These are phyloP conservation scores for Eilema griseolum DNA, from an alignment of 2,888 invertebrate genomes.

Conservation along the genomic window DNA sequence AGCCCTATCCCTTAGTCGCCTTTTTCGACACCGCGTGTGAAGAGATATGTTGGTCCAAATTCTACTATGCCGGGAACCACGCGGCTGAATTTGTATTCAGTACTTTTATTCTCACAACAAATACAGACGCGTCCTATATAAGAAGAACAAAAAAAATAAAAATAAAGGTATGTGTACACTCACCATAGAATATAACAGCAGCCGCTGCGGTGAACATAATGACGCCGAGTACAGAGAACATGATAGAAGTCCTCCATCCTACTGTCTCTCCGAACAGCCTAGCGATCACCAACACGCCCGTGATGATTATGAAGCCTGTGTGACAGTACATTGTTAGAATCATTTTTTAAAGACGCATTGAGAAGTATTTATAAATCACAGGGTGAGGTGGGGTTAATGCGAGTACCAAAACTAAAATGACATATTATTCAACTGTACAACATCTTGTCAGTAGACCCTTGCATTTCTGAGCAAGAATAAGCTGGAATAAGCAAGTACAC, in stretches of 20 bases:
- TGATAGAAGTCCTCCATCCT: slow-evolving; percentile 88
- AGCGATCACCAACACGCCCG: slow-evolving; percentile 87
- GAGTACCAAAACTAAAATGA: neutral
- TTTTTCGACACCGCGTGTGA: too few species aligned
- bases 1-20: too few species aligned
- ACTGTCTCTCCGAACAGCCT: slow-evolving; percentile 88
- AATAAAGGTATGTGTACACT: slow-evolving; percentile 35
- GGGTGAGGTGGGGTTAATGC: too few species aligned
- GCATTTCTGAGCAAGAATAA: too few species aligned
- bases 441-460: too few species aligned
- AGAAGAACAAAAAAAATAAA: neutral
- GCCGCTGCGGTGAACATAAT: slow-evolving; percentile 89
- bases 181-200: slow-evolving; percentile 88
- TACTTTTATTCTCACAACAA: too few species aligned
- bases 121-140: neutral
- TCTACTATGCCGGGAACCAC: too few species aligned
- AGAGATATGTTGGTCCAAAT: too few species aligned
- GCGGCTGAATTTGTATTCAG: too few species aligned
- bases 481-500: neutral
- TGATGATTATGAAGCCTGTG: slow-evolving; percentile 89
- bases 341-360: neutral
- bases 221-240: slow-evolving; percentile 88
- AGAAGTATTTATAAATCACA: too few species aligned
- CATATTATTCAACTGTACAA: too few species aligned
- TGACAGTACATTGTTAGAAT: slow-evolving; percentile 14